phyloP scores from a whole-genome alignment of 2,797 vertebrate species.

The Synanceia verrucosa region DNA sequence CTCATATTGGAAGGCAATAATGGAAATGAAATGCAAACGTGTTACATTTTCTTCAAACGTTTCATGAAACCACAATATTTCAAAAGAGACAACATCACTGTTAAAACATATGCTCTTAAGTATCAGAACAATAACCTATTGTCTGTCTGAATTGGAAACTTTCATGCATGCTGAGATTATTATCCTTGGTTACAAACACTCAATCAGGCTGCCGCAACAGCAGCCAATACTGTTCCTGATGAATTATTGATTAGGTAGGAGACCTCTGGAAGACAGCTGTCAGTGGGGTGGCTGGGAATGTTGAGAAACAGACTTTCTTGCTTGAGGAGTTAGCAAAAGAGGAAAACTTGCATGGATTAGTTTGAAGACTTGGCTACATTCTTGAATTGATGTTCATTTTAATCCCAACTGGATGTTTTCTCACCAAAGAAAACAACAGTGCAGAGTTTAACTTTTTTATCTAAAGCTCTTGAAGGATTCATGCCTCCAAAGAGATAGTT shows the following conservation, averaged over 20 bases:
- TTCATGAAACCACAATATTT: conserved; percentile 1
- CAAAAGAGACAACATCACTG: neutral
- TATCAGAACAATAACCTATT: neutral
- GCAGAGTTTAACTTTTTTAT: neutral
- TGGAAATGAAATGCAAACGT: neutral
- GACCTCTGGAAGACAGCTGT: conserved; percentile 31
- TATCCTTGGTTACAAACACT: conserved; percentile 27
- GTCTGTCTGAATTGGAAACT: conserved; percentile 28
- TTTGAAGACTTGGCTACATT: neutral
- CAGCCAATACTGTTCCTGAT: conserved; percentile 13
- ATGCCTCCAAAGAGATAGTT: neutral
- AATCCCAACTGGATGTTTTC: neutral
- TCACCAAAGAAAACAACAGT: neutral
- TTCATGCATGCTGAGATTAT: neutral
- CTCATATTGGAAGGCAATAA: neutral
- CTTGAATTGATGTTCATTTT: neutral
- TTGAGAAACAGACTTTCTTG: conserved; percentile 37
- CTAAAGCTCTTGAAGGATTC: too few relatives aligned
- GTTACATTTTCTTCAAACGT: neutral
- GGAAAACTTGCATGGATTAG: neutral
- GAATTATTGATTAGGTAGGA: conserved; percentile 45
- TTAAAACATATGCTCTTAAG: conserved; percentile 4
- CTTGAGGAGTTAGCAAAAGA: conserved; percentile 1
- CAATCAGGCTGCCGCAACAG: conserved; percentile 30
- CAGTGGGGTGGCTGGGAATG: neutral